Evolutionary conservation across 2,888 invertebrate species (phyloP).

Genomic region (Mimumesa dahlbomi): DNA sequence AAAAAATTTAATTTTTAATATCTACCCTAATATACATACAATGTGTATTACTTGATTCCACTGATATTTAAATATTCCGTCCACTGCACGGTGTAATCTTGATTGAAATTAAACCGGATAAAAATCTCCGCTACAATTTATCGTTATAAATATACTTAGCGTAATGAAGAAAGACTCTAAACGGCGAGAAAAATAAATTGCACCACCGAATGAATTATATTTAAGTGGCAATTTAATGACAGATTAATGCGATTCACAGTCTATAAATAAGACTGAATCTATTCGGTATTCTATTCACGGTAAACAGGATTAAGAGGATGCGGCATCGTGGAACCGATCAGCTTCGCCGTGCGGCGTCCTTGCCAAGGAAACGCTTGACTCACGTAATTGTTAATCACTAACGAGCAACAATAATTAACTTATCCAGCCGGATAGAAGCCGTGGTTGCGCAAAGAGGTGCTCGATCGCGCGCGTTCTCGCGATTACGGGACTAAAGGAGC

Average conservation of each 20-base stretch:
- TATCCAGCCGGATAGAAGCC: constrained; percentile 65
- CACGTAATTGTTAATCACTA: constrained; percentile 76
- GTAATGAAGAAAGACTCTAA: too few species aligned
- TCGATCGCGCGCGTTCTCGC: constrained; percentile 50
- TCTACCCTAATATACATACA: too few species aligned
- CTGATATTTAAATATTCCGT: too few species aligned
- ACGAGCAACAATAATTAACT: constrained; percentile 75
- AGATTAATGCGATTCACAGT: constrained; percentile 35
- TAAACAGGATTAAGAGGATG: constrained; percentile 34
- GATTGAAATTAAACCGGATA: too few species aligned
- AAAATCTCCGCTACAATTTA: too few species aligned
- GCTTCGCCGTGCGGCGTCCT: constrained; percentile 65
- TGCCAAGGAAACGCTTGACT: constrained; percentile 73
- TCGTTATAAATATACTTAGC: too few species aligned
- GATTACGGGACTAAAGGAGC: constrained; percentile 58
- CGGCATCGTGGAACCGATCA: constrained; percentile 38
- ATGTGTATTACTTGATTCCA: too few species aligned
- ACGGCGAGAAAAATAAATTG: too few species aligned
- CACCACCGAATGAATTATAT: too few species aligned
- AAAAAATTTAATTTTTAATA: too few species aligned
- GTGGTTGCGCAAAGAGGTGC: constrained; percentile 65
- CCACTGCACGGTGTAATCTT: too few species aligned
- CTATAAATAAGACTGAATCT: constrained; percentile 40
- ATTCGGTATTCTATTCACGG: constrained; percentile 6
- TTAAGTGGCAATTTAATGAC: constrained; percentile 30